Evolutionary conservation across 2,888 invertebrate species (phyloP).

Genomic region (Diarsia rubi): DNA sequence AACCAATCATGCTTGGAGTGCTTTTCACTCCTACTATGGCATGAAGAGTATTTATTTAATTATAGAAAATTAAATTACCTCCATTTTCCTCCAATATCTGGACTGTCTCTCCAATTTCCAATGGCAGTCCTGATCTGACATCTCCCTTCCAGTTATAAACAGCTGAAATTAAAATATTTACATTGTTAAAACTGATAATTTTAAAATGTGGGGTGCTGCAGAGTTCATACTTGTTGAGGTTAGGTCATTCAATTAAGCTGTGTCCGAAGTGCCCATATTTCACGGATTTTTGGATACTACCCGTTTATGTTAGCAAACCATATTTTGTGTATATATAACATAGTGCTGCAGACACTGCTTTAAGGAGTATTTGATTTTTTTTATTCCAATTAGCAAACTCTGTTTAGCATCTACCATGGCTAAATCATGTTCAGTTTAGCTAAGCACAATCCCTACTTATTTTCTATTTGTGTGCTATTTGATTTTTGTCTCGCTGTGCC

Average conservation of each 20-base stretch:
- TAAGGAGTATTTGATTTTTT: no score
- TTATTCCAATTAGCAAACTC: not conserved
- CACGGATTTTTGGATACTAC: not conserved
- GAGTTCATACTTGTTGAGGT: not conserved
- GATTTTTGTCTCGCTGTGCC: not conserved
- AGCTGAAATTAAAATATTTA: conserved; percentile 91
- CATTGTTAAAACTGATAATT: not conserved
- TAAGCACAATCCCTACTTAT: not conserved
- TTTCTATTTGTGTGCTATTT: not conserved
- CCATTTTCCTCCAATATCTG: conserved; percentile 97
- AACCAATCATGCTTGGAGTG: not conserved
- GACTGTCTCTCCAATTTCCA: conserved; percentile 98
- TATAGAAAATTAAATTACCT: conserved; percentile 87
- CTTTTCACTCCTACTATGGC: not conserved
- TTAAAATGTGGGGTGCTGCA: not conserved
- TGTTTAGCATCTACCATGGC: not conserved
- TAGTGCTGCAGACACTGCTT: not conserved
- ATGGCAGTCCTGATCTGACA: conserved; percentile 94
- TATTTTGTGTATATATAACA: not conserved
- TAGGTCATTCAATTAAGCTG: not conserved
- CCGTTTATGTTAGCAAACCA: not conserved
- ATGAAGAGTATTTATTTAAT: not conserved
- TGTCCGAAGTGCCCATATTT: not conserved
- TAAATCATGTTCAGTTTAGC: not conserved
- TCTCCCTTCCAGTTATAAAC: conserved; percentile 98